Conservation (phyloP, 1,140 invertebrate species). For the Lepidostoma basale region DNA sequence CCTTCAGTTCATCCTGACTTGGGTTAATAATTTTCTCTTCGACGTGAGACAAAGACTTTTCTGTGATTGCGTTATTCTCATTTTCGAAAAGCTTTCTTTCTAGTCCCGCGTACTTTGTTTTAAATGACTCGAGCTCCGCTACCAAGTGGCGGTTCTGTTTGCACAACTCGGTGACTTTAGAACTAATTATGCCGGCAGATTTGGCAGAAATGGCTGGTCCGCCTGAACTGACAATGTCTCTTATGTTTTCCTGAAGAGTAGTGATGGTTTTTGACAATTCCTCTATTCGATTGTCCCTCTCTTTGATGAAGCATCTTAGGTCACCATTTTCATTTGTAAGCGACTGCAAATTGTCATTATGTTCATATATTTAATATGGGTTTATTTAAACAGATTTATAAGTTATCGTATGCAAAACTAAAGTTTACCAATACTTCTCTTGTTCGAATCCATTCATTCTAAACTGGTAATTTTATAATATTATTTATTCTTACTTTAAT, state of each 20-base stretch:
- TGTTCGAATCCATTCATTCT: too few species aligned
- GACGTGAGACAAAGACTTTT: constrained; percentile 50
- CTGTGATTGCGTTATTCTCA: constrained; percentile 51
- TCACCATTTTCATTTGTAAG: constrained; percentile 56
- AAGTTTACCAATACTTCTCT: too few species aligned
- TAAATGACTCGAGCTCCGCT: constrained; percentile 60
- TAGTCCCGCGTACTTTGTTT: constrained; percentile 58
- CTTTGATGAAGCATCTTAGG: constrained; percentile 54
- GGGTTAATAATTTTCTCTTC: constrained; percentile 51
- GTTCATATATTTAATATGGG: too few species aligned
- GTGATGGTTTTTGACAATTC: constrained; percentile 58
- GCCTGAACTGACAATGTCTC: constrained; percentile 59
- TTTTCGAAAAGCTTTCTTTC: constrained; percentile 54
- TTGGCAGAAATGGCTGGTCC: constrained; percentile 59
- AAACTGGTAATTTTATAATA: too few species aligned
- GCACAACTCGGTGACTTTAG: constrained; percentile 63
- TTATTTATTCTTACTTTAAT: too few species aligned
- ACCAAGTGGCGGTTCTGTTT: constrained; percentile 63
- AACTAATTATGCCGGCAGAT: constrained; percentile 58
- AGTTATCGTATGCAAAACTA: constrained; percentile 30
- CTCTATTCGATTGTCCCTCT: constrained; percentile 60
- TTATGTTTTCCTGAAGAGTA: constrained; percentile 62
- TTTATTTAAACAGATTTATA: too few species aligned
- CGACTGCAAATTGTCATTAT: constrained; percentile 48
- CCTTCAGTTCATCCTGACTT: constrained; percentile 61